Evolutionary conservation across 2,888 invertebrate species (phyloP), one percentile per base, ranked within the genome.

Genomic region (Brenthis daphne): DNA sequence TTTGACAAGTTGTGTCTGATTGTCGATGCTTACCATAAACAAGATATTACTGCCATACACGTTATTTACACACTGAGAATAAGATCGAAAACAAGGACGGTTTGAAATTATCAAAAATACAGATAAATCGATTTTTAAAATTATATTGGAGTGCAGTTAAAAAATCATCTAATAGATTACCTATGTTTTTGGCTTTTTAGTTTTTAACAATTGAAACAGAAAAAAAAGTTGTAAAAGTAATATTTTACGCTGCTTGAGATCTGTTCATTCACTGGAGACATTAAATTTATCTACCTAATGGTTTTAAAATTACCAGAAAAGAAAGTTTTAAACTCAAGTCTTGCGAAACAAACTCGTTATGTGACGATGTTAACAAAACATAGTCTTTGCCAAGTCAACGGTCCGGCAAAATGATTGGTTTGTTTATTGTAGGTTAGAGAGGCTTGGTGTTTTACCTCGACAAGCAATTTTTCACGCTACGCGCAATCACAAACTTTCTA

Each of bases 381-480:
- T 66, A 65, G 68, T 67, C 67, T 50, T 69, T 69, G 69, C 71
- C 68, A 67, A 73, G 65, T 69, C 73, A 72, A 65, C 73, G 73
- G 67, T 73, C 72, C 74, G 70, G 73, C 71, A 71, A 75, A 75
- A 70, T 70, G 67, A 72, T 70, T 64, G 71, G 66, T 64, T 67
- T 69, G 72, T 67, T 71, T 69, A 70, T 71, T 47, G 69, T 69
- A 55, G 54, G 68, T 56, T 64, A 37, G 56, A 51, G 29, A 60
- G 57, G 61, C 61, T 61, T 69, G 57, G 56, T 68, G 72, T 76
- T 77, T 71, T 75, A 74, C 72, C 68, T 75, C 72, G 67, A 20
- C 67, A 67, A 69, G 72, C 76, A 77, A 77, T 80, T 79, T 79
- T 79, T 77, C 76, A 76, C 80, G 79, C 77, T 64, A 75, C 73